Base-by-base conservation (phyloP, 2,888 invertebrate genomes). In the Cylloceria caligata region DNA sequence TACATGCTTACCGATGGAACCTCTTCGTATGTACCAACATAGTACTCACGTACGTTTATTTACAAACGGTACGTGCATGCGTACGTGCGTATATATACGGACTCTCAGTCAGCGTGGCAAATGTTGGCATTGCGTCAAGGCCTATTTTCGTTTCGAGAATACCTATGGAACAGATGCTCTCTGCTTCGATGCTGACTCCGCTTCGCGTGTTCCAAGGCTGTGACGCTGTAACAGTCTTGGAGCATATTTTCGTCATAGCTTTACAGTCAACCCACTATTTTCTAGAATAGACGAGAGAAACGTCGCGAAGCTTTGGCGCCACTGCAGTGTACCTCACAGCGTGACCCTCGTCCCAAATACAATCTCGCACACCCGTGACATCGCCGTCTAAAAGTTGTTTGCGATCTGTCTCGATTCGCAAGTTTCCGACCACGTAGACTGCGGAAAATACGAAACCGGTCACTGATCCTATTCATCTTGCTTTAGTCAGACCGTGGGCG, bases 91-190 rank as follows among this genome's bases (percentile, higher is more conserved):
- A 42, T 36, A 27, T 42, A 42, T 21, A 77, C 60, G 81, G 75
- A 81, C 79, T 80, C 75, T 64, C 76, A 78, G 73, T 71, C 71
- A 69, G 69, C 76, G 73, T 87, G 76, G 86, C 87, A 85, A 85
- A 86, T 80, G 84, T 85, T 89, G 90, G 89, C 90, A 88, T 69
- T 80, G 87, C 86, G 85, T 88, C 90, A 89, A 89, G 55, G 80
- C 84, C 86, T 90, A 90, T 90, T 90, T 89, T 90, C 85, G 89
- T 85, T 75, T 67, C 71, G 81, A 64, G 84, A 80, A 84, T 81
- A 83, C 81, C 83, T 82, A 77, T 65, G 30, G 83, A 82, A 83
- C 83, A 86, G 83, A 86, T 86, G 84, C 64, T 21, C 82, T 79
- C 52, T 60, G 74, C 74, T 49, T 74, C 69, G 55, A 27, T 42